These are phyloP conservation scores for Liparis tanakae DNA, from an alignment of 2,797 vertebrate genomes.

Conservation along the genomic window DNA sequence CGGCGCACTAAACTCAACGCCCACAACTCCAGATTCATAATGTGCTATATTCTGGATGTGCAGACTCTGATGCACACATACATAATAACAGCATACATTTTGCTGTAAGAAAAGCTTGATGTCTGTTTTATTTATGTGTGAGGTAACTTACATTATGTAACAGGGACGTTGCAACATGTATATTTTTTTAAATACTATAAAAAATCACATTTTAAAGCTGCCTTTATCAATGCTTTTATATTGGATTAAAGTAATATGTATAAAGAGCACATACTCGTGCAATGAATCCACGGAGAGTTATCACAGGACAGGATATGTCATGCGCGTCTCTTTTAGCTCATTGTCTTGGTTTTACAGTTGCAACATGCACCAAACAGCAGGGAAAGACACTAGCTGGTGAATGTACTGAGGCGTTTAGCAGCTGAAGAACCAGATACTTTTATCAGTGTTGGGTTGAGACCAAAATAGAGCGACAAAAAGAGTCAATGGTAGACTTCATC, in stretches of 20 bases:
- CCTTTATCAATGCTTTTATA: neutral
- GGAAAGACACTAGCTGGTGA: neutral
- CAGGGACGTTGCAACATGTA: neutral
- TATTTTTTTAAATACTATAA: neutral
- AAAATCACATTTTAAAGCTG: neutral
- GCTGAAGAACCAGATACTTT: neutral
- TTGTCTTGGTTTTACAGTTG: neutral
- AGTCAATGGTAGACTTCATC: neutral
- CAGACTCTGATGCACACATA: neutral
- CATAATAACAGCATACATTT: neutral
- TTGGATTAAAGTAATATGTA: neutral
- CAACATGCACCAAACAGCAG: neutral
- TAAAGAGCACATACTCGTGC: neutral
- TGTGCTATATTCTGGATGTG: neutral
- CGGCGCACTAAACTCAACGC: neutral
- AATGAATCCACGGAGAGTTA: neutral
- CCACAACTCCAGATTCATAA: neutral
- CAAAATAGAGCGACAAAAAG: neutral
- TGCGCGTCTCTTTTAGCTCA: neutral
- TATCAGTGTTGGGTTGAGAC: neutral
- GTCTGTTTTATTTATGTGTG: neutral
- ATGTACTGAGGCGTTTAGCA: constrained; percentile 5
- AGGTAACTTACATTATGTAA: neutral
- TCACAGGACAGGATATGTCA: neutral
- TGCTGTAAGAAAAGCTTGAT: neutral